phyloP scores from a whole-genome alignment of 2,797 vertebrate genomes.

The Falco cherrug region DNA sequence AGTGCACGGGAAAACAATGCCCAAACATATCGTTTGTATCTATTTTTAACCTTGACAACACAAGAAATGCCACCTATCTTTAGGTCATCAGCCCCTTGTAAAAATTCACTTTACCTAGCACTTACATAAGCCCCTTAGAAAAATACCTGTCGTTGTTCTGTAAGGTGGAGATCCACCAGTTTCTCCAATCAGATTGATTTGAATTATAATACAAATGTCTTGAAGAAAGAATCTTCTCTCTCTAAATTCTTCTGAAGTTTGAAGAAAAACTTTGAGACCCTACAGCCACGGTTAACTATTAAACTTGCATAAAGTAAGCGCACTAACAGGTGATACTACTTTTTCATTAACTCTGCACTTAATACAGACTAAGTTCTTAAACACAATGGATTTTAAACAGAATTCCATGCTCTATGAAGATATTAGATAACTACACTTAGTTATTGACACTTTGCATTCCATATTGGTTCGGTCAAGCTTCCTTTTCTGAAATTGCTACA shows the following conservation, averaged over 20 bases:
- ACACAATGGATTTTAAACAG: conserved; percentile 9
- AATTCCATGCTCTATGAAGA: neutral
- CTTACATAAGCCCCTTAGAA: neutral
- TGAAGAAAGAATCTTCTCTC: conserved; percentile 7
- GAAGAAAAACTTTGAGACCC: conserved; percentile 32
- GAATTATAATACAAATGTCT: neutral
- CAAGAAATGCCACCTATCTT: neutral
- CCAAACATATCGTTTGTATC: neutral
- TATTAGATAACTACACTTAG: neutral
- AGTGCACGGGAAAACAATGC: neutral
- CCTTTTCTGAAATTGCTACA: neutral
- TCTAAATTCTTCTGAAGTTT: conserved; percentile 28
- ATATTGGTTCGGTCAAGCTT: neutral
- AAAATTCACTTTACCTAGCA: neutral
- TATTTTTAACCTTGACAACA: neutral
- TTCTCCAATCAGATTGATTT: neutral
- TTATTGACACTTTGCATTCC: neutral
- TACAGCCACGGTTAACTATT: neutral
- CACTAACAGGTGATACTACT: neutral
- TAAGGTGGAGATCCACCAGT: neutral
- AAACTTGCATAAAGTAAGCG: neutral
- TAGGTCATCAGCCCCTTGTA: neutral
- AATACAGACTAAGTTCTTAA: neutral
- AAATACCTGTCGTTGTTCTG: neutral
- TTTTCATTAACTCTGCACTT: neutral